A percentile compares a stretch with the other conserved stretches of the same genome.
Evolutionary conservation across 2,888 invertebrate species (phyloP).

Genomic region (Mycalesis mineus): DNA sequence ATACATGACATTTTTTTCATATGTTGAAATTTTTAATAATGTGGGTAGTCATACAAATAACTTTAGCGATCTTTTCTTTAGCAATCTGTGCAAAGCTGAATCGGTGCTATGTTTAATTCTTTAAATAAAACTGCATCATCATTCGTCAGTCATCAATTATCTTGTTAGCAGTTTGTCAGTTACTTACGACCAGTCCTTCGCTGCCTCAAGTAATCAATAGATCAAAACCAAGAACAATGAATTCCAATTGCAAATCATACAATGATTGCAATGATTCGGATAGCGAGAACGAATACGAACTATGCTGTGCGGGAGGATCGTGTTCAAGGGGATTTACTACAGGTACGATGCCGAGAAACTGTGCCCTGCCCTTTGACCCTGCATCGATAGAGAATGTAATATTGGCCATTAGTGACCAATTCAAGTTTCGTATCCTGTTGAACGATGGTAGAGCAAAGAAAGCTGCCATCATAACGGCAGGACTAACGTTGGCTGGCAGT

Average conservation of each 20-base stretch:
- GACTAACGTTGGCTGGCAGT: constrained; percentile 57
- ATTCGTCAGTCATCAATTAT: neutral
- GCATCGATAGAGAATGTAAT: constrained; percentile 55
- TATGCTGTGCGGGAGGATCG: constrained; percentile 38
- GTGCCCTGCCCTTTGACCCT: constrained; percentile 53
- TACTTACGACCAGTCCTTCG: too few relatives aligned
- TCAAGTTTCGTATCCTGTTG: constrained; percentile 58
- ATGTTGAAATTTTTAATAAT: neutral
- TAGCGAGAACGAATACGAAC: constrained; percentile 39
- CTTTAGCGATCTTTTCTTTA: too few relatives aligned
- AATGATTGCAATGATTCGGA: constrained; percentile 46
- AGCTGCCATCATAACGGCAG: constrained; percentile 55
- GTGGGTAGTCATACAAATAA: neutral
- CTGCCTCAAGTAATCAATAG: neutral
- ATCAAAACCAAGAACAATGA: constrained; percentile 34
- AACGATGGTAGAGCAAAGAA: constrained; percentile 42
- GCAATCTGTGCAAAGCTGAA: too few relatives aligned
- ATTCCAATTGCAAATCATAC: constrained; percentile 35
- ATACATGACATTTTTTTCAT: neutral
- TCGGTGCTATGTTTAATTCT: too few relatives aligned
- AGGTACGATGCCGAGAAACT: neutral
- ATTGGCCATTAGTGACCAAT: constrained; percentile 53
- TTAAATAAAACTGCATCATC: neutral
- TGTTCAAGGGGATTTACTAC: neutral
- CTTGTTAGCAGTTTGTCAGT: neutral